These are phyloP conservation scores for Ctenopoma multispine DNA, from an alignment of 2,797 vertebrate genomes.

Conservation along the genomic window DNA sequence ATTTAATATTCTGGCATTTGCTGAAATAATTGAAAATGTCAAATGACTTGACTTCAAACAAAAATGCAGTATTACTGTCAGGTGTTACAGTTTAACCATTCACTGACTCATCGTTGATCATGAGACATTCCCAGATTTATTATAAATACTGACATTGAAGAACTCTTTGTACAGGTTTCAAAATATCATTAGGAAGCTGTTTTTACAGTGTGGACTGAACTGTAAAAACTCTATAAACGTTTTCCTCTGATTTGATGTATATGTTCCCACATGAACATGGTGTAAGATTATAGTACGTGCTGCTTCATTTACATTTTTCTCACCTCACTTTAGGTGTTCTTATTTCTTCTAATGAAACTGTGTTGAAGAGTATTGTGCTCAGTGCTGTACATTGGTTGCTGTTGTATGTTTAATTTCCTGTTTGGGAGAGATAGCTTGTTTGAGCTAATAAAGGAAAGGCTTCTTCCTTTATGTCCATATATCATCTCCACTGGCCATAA, in stretches of 20 bases:
- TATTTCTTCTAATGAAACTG: slow-evolving; percentile 17
- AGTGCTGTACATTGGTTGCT: slow-evolving; percentile 31
- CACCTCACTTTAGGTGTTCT: not conserved
- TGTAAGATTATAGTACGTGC: slow-evolving; percentile 23
- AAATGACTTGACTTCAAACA: not conserved
- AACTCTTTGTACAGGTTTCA: not conserved
- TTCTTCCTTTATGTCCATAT: slow-evolving; percentile 22
- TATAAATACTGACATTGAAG: slow-evolving; percentile 4
- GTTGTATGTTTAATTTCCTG: slow-evolving; percentile 72
- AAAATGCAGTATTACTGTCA: not conserved
- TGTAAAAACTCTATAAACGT: not conserved
- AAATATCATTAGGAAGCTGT: not conserved
- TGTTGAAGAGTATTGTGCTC: slow-evolving; percentile 29
- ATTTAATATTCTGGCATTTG: slow-evolving; percentile 36
- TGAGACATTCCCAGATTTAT: slow-evolving; percentile 6
- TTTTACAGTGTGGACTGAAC: not conserved
- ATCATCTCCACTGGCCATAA: slow-evolving; percentile 30
- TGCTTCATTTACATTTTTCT: slow-evolving; percentile 26
- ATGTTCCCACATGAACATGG: not conserved
- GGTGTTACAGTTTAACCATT: slow-evolving; percentile 14
- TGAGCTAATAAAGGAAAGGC: slow-evolving; percentile 21
- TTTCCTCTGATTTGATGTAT: slow-evolving; percentile 1
- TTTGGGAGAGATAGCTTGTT: slow-evolving; percentile 18
- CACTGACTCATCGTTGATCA: not conserved
- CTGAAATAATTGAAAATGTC: slow-evolving; percentile 37